Evolutionary conservation across 2,888 invertebrate species (phyloP), one percentile per base, ranked within the genome.

Genomic region (Hirtodrosophila alboralis): DNA sequence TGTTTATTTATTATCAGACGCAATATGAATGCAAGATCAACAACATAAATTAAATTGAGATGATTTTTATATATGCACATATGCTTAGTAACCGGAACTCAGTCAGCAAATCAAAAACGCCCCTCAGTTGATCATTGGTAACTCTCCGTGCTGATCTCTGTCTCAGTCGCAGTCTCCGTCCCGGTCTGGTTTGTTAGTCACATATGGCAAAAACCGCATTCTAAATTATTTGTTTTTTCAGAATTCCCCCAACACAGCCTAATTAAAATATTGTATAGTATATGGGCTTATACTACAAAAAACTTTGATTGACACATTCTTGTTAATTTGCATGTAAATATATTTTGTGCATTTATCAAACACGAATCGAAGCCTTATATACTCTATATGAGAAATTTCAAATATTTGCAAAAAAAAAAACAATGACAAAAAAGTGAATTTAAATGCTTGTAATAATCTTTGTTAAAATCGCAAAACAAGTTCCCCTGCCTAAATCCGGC

Each of bases 41-140:
- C 9, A 36, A 34, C 48, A 49, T 49, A 49, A 58, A 58, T 34
- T 48, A 60, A 16, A 18, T 38, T 28, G 8, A 28, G 12, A 37
- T 47, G 31, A 44, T 18, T 48, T 51, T 13, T n/a, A n/a, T n/a
- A 44, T 74, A 83, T 70, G 67, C 80, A 70, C 66, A 83, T 75
- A 62, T 60, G 58, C 9, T 65, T 65, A 63, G 34, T 31, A 85
- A 61, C 84, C 86, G 79, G 86, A 79, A 79, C 68, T 79, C 44
- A 52, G 41, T 60, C 33, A 41, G 43, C 54, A 57, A 53, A n/a
- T 51, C 38, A 26, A 60, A 26, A 60, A 47, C 40, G 60, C 58
- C 47, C 48, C 43, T 44, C 27, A 41, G 16, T 0, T 10, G 23
- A 13, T 13, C n/a, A 16, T 9, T 16, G 14, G 14, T 3, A 40